phyloP scores from a whole-genome alignment of 2,797 vertebrate species.

The Propithecus deckenii region DNA sequence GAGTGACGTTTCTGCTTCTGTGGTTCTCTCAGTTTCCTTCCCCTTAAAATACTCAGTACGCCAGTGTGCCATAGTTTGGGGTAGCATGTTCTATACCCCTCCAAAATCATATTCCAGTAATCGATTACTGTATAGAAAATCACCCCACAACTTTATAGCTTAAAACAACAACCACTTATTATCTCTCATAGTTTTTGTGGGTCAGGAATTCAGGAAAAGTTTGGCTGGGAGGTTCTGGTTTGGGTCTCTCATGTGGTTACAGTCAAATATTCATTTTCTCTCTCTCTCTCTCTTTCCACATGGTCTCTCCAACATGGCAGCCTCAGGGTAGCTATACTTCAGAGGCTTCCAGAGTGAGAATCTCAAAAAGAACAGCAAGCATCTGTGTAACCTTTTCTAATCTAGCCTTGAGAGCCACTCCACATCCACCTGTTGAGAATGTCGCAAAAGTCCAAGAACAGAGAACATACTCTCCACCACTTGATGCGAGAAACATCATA shows the following conservation, averaged over 20 bases:
- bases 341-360: no score
- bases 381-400: neutral
- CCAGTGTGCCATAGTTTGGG: neutral
- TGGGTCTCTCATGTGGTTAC: neutral
- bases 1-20: neutral
- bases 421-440: neutral
- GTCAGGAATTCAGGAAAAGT: neutral
- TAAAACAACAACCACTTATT: neutral
- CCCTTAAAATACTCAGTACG: neutral
- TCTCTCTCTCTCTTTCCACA: no score
- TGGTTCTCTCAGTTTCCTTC: neutral
- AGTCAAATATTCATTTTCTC: no score
- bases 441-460: neutral
- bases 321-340: no score
- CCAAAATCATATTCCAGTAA: neutral
- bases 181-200: neutral
- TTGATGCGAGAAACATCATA: neutral
- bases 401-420: neutral
- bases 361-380: neutral
- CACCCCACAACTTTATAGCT: neutral
- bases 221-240: neutral
- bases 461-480: neutral
- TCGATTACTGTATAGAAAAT: neutral
- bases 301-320: no score
- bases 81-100: neutral